Conservation (phyloP, 2,797 vertebrate genomes). For the Salarias fasciatus region DNA sequence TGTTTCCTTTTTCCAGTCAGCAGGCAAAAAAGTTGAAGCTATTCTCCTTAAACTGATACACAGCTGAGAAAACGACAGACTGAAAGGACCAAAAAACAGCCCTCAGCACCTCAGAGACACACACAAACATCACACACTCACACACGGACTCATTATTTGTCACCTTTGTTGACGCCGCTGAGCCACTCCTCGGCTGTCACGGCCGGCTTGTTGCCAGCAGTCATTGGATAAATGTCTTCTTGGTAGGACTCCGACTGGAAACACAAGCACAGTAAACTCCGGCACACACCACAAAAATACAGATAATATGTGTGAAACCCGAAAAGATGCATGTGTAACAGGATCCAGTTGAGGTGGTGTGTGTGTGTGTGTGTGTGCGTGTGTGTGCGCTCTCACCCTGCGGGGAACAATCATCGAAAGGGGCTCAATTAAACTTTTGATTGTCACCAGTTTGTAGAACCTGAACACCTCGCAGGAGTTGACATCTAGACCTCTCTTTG, state of each 20-base stretch:
- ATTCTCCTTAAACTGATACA: background rate
- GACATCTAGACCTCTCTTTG: slow-evolving; percentile 93
- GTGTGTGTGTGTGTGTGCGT: slow-evolving; percentile 1
- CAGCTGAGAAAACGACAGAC: too few species aligned
- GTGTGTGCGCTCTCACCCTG: slow-evolving; percentile 80
- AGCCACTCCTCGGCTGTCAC: slow-evolving; percentile 90
- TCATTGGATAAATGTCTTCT: slow-evolving; percentile 94
- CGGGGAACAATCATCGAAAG: slow-evolving; percentile 95
- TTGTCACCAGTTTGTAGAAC: slow-evolving; percentile 93
- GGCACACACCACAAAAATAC: slow-evolving; percentile 7
- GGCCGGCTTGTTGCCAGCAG: slow-evolving; percentile 84
- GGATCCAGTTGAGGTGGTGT: background rate
- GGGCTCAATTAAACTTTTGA: slow-evolving; percentile 90
- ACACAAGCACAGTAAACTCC: slow-evolving; percentile 36
- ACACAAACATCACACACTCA: slow-evolving; percentile 4
- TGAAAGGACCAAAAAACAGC: background rate
- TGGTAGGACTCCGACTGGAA: slow-evolving; percentile 92
- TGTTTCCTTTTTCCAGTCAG: background rate
- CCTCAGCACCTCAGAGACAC: background rate
- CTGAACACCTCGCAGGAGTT: slow-evolving; percentile 93
- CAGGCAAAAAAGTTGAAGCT: background rate
- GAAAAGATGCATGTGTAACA: background rate
- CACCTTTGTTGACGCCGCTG: slow-evolving; percentile 88
- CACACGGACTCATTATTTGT: slow-evolving; percentile 35
- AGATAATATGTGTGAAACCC: background rate